These are phyloP conservation scores for Pseudopleuronectes americanus DNA, from an alignment of 2,797 vertebrate genomes.

Conservation along the genomic window DNA sequence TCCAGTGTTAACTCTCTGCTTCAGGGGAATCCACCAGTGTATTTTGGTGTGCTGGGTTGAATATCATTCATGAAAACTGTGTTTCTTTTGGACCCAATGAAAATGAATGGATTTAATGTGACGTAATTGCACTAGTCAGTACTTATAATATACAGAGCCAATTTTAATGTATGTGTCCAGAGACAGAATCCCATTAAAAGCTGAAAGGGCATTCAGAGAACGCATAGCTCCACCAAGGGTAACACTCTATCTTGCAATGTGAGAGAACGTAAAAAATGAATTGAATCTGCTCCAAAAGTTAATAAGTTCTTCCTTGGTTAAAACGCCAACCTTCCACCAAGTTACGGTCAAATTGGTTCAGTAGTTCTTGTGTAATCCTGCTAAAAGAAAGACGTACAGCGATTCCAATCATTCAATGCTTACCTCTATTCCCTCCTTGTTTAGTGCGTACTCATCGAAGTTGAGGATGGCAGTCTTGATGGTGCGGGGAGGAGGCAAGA, in stretches of 20 bases:
- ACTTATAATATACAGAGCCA: slow-evolving; percentile 1
- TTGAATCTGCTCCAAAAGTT: no score
- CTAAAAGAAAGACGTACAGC: no score
- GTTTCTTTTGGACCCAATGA: slow-evolving; percentile 54
- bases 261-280: no score
- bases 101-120: slow-evolving; percentile 41
- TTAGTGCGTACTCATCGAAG: slow-evolving; percentile 98
- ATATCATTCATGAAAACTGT: slow-evolving; percentile 34
- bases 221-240: no score
- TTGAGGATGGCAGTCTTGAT: slow-evolving; percentile 99
- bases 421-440: slow-evolving; percentile 99
- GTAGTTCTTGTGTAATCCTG: no score
- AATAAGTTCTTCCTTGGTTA: no score
- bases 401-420: slow-evolving; percentile 41
- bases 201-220: no score
- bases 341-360: no score
- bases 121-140: slow-evolving; percentile 20
- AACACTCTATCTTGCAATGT: no score
- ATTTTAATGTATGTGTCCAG: slow-evolving; percentile 13
- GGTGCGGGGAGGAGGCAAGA: slow-evolving; percentile 95
- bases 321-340: no score
- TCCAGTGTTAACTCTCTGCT: slow-evolving; percentile 39
- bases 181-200: slow-evolving; percentile 42
- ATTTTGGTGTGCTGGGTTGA: slow-evolving; percentile 42
- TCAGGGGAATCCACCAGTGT: slow-evolving; percentile 41